Percentiles rank a stretch among this genome's conserved stretches.
These are phyloP conservation scores for Hypomecis punctinalis DNA, from an alignment of 2,888 invertebrate genomes.

Conservation along the genomic window DNA sequence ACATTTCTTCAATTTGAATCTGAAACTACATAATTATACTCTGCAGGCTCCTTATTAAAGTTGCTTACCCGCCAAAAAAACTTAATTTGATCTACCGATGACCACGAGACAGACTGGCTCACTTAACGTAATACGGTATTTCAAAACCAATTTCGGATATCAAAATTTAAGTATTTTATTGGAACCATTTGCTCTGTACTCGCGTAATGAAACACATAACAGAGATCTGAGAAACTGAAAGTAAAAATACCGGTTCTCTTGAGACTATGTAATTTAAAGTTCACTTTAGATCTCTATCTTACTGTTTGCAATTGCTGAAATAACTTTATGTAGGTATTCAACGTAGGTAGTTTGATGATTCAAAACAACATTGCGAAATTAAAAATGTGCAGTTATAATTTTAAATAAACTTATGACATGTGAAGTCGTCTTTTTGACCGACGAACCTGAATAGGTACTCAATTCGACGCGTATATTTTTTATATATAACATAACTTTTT, in stretches of 20 bases:
- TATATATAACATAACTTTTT: no score
- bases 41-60: no score
- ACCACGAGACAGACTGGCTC: neutral
- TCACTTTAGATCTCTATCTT: conserved; percentile 18
- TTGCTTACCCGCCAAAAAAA: no score
- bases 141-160: neutral
- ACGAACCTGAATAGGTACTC: no score
- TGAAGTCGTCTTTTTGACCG: no score
- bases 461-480: no score
- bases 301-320: conserved; percentile 12
- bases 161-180: conserved; percentile 2
- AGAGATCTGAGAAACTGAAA: conserved; percentile 19
- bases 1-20: no score
- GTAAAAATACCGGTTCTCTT: conserved; percentile 15
- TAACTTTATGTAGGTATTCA: neutral
- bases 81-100: neutral
- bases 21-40: no score
- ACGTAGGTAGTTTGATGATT: no score
- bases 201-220: conserved; percentile 7
- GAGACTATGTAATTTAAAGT: conserved; percentile 19
- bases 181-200: conserved; percentile 4
- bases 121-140: neutral
- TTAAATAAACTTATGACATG: no score
- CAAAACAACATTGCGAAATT: neutral
- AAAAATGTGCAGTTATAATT: no score